These are phyloP conservation scores for Galago senegalensis DNA, from an alignment of 2,797 vertebrate species.

Conservation along the genomic window DNA sequence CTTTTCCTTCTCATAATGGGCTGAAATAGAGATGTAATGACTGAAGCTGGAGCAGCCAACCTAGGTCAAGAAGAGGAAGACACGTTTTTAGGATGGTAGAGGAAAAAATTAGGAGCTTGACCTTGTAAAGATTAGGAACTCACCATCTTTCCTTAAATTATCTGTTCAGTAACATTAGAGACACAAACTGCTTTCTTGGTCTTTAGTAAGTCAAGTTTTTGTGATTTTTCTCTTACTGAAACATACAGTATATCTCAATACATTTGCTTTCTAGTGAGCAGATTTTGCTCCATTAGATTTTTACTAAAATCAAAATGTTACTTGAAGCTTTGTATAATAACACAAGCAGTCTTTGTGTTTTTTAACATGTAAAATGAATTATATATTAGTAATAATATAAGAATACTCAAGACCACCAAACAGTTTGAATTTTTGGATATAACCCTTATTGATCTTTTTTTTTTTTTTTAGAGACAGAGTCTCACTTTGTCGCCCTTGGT, in stretches of 20 bases:
- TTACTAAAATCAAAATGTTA: constrained; percentile 18
- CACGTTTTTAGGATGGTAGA: not conserved
- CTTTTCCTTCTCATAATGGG: not conserved
- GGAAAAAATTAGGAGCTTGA: not conserved
- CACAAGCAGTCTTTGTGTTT: not conserved
- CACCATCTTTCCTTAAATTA: not conserved
- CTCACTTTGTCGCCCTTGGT: too few species aligned
- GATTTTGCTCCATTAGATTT: not conserved
- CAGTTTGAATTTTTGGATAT: not conserved
- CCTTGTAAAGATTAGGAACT: not conserved
- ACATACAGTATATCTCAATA: not conserved
- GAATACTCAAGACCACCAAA: not conserved
- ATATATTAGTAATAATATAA: not conserved
- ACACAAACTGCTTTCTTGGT: not conserved
- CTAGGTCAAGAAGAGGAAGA: not conserved
- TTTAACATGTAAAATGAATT: not conserved
- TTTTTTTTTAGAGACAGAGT: too few species aligned
- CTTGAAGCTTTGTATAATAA: not conserved
- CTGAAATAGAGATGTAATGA: not conserved
- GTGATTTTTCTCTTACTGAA: not conserved
- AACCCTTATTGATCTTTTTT: not conserved
- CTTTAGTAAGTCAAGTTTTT: not conserved
- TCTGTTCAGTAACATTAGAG: not conserved
- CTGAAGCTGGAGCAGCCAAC: not conserved
- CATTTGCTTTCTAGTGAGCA: not conserved